phyloP scores from a whole-genome alignment of 2,888 invertebrate species.

The Xanthorhoe spadicearia region DNA sequence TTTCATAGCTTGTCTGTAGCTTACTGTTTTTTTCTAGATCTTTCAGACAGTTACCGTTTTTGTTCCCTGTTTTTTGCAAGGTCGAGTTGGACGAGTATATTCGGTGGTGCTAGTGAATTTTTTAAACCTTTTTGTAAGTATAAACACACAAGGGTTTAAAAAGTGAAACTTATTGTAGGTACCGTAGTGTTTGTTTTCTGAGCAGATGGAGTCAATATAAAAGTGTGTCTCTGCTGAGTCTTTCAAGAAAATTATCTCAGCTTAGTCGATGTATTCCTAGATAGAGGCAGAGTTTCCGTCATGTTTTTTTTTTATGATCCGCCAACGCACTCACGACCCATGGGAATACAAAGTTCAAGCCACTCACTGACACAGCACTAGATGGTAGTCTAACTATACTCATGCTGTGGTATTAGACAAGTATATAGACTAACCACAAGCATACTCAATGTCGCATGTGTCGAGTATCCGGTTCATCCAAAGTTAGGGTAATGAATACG shows the following conservation, averaged over 20 bases:
- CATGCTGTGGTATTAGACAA: too few relatives aligned
- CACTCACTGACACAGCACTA: too few relatives aligned
- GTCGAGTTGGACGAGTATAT: constrained; percentile 4
- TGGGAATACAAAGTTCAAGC: too few relatives aligned
- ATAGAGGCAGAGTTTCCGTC: too few relatives aligned
- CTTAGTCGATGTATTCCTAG: too few relatives aligned
- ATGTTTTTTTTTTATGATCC: too few relatives aligned
- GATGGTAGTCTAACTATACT: too few relatives aligned
- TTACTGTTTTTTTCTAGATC: constrained; percentile 13
- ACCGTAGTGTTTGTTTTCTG: neutral
- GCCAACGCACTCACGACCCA: too few relatives aligned
- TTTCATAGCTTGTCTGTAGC: constrained; percentile 36
- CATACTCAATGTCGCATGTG: constrained; percentile 7
- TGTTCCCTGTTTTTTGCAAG: constrained; percentile 4
- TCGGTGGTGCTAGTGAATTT: neutral
- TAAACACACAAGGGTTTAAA: neutral
- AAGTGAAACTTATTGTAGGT: neutral
- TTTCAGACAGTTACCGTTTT: constrained; percentile 8
- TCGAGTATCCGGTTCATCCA: constrained; percentile 47
- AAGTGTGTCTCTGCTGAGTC: too few relatives aligned
- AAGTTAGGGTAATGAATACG: constrained; percentile 74
- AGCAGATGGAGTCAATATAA: neutral
- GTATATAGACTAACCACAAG: neutral
- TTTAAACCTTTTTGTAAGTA: neutral
- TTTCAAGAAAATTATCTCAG: too few relatives aligned